Base-by-base conservation (phyloP, 2,113 vertebrate genomes). In the Nothobranchius furzeri region DNA sequence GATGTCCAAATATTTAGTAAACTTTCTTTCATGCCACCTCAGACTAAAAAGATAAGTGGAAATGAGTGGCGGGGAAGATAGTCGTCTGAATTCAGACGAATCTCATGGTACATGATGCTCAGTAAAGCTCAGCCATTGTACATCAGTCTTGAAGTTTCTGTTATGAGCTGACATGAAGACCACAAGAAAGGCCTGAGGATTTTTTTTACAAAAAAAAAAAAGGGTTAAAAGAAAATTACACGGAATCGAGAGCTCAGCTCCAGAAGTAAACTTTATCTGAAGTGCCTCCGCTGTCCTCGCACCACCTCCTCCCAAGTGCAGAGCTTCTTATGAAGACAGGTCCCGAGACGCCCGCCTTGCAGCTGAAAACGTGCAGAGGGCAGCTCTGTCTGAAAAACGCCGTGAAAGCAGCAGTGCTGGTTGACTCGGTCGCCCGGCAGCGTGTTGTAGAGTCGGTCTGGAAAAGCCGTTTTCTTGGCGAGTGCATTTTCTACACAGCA, bases 391-490 rank as follows among this genome's bases (percentile, higher is more conserved):
- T 48, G 56, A 51, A 54, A 58, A 43, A 64, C 63, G 76, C 62
- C 24, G 71, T 63, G 70, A 80, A 79, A 79, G 78, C 65, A 82
- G 82, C 73, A 52, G 43, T 48, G 82, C 79, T 70, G 72, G 65
- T 67, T 64, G 76, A 63, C 58, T 51, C 60, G 4, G 60, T 50
- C 15, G 11, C 63, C 15, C 17, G 60, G 46, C 7, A 17, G 68
- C 57, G 78, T 83, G 59, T 76, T 85, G 4, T 6, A 87, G 72
- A 85, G 78, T 67, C 72, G 76, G 88, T 89, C 91, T 91, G 94
- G 93, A 93, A 93, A 94, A 94, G 94, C 94, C 94, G 93, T 92
- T 90, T 93, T 90, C 94, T 92, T 92, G 92, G 92, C 90, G 78
- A 89, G 85, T 89, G 88, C 86, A 84, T 90, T 92, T 55, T 88